These are phyloP conservation scores for Hippocampus abdominalis DNA, from an alignment of 2,113 vertebrate genomes.

Conservation along the genomic window DNA sequence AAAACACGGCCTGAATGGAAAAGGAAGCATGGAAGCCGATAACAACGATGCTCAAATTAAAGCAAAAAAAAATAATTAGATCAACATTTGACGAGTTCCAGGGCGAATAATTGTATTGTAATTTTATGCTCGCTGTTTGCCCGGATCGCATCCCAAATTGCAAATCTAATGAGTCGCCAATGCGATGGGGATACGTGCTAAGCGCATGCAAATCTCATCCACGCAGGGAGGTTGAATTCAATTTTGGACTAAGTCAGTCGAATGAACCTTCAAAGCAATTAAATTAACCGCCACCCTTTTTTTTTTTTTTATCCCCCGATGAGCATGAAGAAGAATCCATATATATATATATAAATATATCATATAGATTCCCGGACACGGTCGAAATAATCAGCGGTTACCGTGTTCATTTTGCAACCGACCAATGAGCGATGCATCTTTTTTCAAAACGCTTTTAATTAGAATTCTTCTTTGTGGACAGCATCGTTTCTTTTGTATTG, in stretches of 20 bases:
- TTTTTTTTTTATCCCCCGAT: neutral
- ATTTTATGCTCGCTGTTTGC: slow-evolving; percentile 56
- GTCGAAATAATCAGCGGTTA: neutral
- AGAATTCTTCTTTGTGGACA: too few relatives aligned
- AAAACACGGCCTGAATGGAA: neutral
- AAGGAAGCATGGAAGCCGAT: neutral
- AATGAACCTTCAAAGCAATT: neutral
- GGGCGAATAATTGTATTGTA: slow-evolving; percentile 36
- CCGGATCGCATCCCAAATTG: slow-evolving; percentile 40
- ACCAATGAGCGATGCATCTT: neutral
- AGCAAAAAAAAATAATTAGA: slow-evolving; percentile 44
- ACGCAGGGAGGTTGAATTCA: slow-evolving; percentile 1
- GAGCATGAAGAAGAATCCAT: neutral
- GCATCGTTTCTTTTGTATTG: too few relatives aligned
- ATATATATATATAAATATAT: too few relatives aligned
- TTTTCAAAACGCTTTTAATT: too few relatives aligned
- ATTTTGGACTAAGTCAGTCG: slow-evolving; percentile 1
- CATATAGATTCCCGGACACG: too few relatives aligned
- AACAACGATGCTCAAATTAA: neutral
- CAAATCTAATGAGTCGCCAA: slow-evolving; percentile 28
- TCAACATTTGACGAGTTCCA: slow-evolving; percentile 51
- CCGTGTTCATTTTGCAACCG: neutral
- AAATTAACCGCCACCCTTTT: neutral
- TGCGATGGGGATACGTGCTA: slow-evolving; percentile 10
- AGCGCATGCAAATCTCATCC: slow-evolving; percentile 24